These are phyloP conservation scores for Stenodema calcarata DNA, from an alignment of 2,888 invertebrate species.

Conservation along the genomic window DNA sequence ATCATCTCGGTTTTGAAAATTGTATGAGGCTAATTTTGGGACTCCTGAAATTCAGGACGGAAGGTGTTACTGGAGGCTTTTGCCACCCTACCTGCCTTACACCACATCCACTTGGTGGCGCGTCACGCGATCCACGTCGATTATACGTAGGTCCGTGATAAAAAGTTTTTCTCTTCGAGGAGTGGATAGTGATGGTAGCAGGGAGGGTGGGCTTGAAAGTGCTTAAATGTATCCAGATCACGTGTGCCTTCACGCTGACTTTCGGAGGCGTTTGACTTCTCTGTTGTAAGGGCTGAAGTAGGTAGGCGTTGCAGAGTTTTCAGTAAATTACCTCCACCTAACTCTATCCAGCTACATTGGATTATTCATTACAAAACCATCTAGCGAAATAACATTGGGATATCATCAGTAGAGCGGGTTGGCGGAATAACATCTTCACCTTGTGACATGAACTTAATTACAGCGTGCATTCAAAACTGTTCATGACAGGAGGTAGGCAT, in stretches of 20 bases:
- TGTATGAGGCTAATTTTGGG: constrained; percentile 2
- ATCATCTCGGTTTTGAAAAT: constrained; percentile 12
- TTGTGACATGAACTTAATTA: too few species aligned
- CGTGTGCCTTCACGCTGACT: constrained; percentile 1
- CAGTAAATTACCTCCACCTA: not conserved
- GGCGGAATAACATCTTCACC: too few species aligned
- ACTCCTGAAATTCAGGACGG: not conserved
- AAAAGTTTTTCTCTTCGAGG: not conserved
- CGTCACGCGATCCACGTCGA: not conserved
- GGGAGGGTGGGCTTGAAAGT: not conserved
- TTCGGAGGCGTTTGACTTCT: not conserved
- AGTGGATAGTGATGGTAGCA: not conserved
- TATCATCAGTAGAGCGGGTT: not conserved
- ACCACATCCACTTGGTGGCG: not conserved
- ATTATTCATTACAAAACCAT: not conserved
- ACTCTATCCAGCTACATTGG: not conserved
- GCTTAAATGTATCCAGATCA: constrained; percentile 5
- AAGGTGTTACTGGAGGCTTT: constrained; percentile 3
- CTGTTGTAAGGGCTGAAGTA: not conserved
- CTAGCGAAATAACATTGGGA: not conserved
- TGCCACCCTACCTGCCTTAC: not conserved
- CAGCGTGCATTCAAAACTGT: too few species aligned
- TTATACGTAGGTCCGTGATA: not conserved
- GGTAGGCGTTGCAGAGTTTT: not conserved
- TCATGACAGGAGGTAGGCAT: not conserved